Evolutionary conservation across 2,113 vertebrate genomes (phyloP).

Genomic region (Nicator chloris): DNA sequence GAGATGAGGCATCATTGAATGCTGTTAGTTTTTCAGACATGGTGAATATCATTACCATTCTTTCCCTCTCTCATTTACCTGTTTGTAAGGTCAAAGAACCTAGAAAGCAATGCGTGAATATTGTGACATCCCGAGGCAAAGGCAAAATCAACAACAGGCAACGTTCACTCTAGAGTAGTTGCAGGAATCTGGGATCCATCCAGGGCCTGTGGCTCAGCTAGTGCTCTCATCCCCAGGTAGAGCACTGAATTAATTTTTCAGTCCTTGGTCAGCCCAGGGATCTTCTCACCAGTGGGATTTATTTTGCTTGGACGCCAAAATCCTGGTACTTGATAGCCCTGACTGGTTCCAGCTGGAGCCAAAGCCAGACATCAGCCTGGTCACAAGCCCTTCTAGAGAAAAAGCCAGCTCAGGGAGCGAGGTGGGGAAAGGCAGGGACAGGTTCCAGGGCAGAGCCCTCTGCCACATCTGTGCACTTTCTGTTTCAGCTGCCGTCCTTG

Average conservation of each 20-base stretch:
- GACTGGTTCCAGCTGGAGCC: not conserved
- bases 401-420: not conserved
- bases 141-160: conserved; percentile 10
- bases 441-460: not conserved
- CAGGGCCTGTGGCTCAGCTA: not conserved
- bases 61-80: not conserved
- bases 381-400: not conserved
- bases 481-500: not conserved
- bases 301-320: not conserved
- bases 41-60: not conserved
- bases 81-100: not conserved
- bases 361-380: not conserved
- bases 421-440: not conserved
- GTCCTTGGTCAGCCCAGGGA: not conserved
- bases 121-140: not conserved
- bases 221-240: not conserved
- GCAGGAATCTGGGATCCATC: not conserved
- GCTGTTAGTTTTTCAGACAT: not conserved
- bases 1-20: not conserved
- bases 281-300: not conserved
- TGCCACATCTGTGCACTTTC: not conserved
- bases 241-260: not conserved
- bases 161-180: conserved; percentile 43
- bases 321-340: not conserved
- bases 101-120: not conserved